Base-by-base conservation (phyloP, 1,140 invertebrate species). In the Tachypleus tridentatus region DNA sequence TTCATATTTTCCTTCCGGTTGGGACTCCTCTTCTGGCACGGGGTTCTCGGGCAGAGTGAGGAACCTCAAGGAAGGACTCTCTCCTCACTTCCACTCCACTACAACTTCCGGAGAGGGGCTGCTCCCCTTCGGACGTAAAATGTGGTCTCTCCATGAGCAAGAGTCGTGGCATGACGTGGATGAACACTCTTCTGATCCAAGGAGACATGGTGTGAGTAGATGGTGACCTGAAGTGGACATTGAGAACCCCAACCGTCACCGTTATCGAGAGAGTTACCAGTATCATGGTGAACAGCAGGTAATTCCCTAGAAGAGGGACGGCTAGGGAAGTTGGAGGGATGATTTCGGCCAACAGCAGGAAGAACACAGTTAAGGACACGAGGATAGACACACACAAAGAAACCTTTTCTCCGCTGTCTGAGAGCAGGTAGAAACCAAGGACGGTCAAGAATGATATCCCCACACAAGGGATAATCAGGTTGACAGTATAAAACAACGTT, bases 371-470 rank as follows among this genome's bases (percentile, higher is more conserved):
- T 72, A 99, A 80, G 66, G 96, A 98, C 47, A 99, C 88, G 63
- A 99, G 82, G 76, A 99, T 98, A 68, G 93, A 97, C 74, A 99
- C 98, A 77, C 93, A 97, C 53, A 99, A 84, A 59, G 94, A 95
- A 71, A 98, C 77, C 76, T 98, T 97, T 78, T 98, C 95, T 65
- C 95, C 94, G 57, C 92, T 95, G 79, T 98, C 94, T 61, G 93
- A 96, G 57, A 97, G 97, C 70, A 99, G 78, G 77, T 98, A 98
- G 80, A 99, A 99, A 64, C 98, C 97, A 47, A 98, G 81, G n/a
- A 98, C 91, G 59, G 95, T 97, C 48, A 99, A 84, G 78, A 97
- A 98, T 51, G 93, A 96, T 73, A 94, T 93, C 60, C 92, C 93
- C 57, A 97, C 91, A 75, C 91, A 96, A 49, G 93, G 93, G 72